A percentile compares a stretch with the other conserved stretches of the same genome.
Evolutionary conservation across 1,140 invertebrate genomes (phyloP).

Genomic region (Eciton burchellii): DNA sequence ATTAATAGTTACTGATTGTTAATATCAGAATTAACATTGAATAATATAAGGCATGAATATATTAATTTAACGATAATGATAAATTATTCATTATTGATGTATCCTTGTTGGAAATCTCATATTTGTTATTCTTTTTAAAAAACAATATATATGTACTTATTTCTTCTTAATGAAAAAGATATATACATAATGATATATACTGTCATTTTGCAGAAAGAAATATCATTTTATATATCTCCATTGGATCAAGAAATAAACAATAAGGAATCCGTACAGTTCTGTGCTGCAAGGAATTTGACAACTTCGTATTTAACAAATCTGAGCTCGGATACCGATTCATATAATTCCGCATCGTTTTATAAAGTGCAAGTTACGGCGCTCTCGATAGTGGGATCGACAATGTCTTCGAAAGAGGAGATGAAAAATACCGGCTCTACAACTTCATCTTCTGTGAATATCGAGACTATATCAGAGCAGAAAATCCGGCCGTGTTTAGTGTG

Average conservation of each 20-base stretch:
- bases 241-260: constrained; percentile 81
- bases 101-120: no score
- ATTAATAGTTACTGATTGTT: no score
- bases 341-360: constrained; percentile 75
- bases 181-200: not conserved
- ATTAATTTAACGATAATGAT: no score
- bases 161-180: not conserved
- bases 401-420: constrained; percentile 66
- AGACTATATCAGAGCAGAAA: constrained; percentile 64
- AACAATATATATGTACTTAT: constrained; percentile 8
- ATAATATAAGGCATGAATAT: no score
- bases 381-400: constrained; percentile 83
- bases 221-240: constrained; percentile 81
- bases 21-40: no score
- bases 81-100: no score
- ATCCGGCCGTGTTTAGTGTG: constrained; percentile 84
- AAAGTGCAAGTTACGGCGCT: constrained; percentile 84
- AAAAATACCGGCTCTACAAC: constrained; percentile 67
- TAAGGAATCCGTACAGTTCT: constrained; percentile 81
- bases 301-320: constrained; percentile 78
- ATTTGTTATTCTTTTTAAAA: constrained; percentile 16
- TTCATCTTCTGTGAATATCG: constrained; percentile 52
- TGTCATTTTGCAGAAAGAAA: constrained; percentile 78
- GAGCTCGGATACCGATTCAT: constrained; percentile 77
- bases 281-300: constrained; percentile 77